Evolutionary conservation across 1,140 invertebrate species (phyloP).

Genomic region (Diorhabda carinulata): DNA sequence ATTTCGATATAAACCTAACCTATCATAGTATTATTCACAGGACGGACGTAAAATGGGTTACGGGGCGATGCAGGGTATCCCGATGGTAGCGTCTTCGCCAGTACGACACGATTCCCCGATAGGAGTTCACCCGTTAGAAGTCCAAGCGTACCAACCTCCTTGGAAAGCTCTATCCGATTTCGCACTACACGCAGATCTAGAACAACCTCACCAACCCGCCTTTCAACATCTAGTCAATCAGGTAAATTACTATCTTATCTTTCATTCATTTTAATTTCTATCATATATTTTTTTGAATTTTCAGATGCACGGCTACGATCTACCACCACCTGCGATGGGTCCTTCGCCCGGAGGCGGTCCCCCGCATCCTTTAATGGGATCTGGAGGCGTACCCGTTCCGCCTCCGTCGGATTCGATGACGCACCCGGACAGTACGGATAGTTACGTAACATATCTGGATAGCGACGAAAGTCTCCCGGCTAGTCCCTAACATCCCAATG

Average conservation of each 20-base stretch:
- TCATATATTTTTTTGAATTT: slow-evolving; percentile 27
- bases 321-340: slow-evolving; percentile 56
- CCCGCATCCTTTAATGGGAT: slow-evolving; percentile 30
- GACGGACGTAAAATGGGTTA: slow-evolving; percentile 90
- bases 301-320: slow-evolving; percentile 86
- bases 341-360: slow-evolving; percentile 47
- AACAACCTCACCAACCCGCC: slow-evolving; percentile 81
- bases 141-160: slow-evolving; percentile 93
- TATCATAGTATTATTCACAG: slow-evolving; percentile 55
- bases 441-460: slow-evolving; percentile 85
- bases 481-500: slow-evolving; percentile 55
- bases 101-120: slow-evolving; percentile 88
- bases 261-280: not conserved
- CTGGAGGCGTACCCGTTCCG: slow-evolving; percentile 42
- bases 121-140: slow-evolving; percentile 81
- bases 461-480: slow-evolving; percentile 75
- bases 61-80: slow-evolving; percentile 90
- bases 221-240: slow-evolving; percentile 95
- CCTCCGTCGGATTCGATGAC: slow-evolving; percentile 62
- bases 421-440: slow-evolving; percentile 79
- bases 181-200: slow-evolving; percentile 88
- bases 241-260: slow-evolving; percentile 53
- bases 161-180: slow-evolving; percentile 96
- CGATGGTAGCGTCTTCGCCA: slow-evolving; percentile 93
- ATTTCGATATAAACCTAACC: slow-evolving; percentile 31